Evolutionary conservation across 2,888 invertebrate species (phyloP).

Genomic region (Eubasilissa splendida): DNA sequence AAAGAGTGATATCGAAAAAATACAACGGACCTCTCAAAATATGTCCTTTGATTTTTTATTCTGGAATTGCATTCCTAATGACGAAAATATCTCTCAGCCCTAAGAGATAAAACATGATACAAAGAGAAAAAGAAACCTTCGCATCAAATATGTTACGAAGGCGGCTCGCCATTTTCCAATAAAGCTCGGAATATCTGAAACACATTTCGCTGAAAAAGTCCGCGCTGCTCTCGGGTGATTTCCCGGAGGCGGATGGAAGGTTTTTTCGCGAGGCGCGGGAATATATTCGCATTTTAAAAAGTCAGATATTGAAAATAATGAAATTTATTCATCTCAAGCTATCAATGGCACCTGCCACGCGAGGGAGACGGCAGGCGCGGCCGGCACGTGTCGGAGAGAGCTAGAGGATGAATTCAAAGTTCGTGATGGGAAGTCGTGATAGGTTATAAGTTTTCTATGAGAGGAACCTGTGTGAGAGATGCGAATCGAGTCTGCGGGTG

Average conservation of each 20-base stretch:
- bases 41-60: not conserved
- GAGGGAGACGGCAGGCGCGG: conserved; percentile 41
- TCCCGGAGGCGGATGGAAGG: conserved; percentile 32
- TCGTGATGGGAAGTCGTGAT: conserved; percentile 58
- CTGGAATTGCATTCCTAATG: conserved; percentile 15
- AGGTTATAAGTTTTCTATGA: conserved; percentile 55
- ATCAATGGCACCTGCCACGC: conserved; percentile 58
- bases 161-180: conserved; percentile 41
- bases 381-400: conserved; percentile 32
- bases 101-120: conserved; percentile 28
- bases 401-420: conserved; percentile 51
- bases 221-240: conserved; percentile 22
- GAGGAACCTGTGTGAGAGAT: conserved; percentile 43
- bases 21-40: too few relatives aligned
- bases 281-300: conserved; percentile 59
- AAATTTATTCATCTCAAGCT: conserved; percentile 59
- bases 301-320: conserved; percentile 60
- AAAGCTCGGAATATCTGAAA: conserved; percentile 40
- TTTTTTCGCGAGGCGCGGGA: conserved; percentile 59
- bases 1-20: too few relatives aligned
- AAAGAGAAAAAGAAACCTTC: conserved; percentile 10
- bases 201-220: conserved; percentile 38
- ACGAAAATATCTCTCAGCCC: conserved; percentile 14
- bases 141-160: conserved; percentile 44
- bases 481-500: conserved; percentile 19